Conservation (phyloP, 2,888 invertebrate species). For the Sisyra nigra region DNA sequence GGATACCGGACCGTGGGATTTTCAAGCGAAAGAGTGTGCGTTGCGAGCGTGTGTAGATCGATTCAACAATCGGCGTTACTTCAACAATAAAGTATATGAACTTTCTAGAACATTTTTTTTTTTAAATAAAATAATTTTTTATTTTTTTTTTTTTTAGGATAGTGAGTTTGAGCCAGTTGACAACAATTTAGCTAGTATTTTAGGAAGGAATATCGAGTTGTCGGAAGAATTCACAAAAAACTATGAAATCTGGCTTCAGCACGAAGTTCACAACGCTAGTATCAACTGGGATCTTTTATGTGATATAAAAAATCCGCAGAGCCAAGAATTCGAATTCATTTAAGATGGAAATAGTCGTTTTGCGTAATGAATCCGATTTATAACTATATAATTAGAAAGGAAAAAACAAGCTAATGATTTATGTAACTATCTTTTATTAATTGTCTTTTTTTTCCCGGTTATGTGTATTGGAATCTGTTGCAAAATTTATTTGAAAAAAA, state of each 20-base stretch:
- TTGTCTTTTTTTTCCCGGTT: too few species aligned
- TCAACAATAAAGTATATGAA: conserved; percentile 17
- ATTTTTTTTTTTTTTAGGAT: conserved; percentile 25
- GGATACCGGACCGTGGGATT: conserved; percentile 96
- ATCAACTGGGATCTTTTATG: conserved; percentile 59
- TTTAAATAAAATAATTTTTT: background rate
- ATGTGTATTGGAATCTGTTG: too few species aligned
- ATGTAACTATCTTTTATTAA: too few species aligned
- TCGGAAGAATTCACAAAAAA: conserved; percentile 86
- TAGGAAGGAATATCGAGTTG: conserved; percentile 63
- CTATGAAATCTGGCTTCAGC: conserved; percentile 90
- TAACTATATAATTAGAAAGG: too few species aligned
- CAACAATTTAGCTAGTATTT: conserved; percentile 65
- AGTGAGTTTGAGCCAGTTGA: conserved; percentile 52
- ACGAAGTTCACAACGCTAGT: conserved; percentile 84
- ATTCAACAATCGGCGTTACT: conserved; percentile 85
- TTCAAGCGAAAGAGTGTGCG: conserved; percentile 93
- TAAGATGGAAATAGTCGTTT: too few species aligned
- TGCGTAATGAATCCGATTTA: too few species aligned
- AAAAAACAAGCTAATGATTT: too few species aligned
- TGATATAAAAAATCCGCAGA: conserved; percentile 4
- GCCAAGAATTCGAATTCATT: too few species aligned
- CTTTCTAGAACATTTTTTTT: too few species aligned
- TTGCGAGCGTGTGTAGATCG: conserved; percentile 87
- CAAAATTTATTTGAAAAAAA: too few species aligned